phyloP scores from a whole-genome alignment of 2,888 invertebrate species.

The Acanthosoma haemorrhoidale region DNA sequence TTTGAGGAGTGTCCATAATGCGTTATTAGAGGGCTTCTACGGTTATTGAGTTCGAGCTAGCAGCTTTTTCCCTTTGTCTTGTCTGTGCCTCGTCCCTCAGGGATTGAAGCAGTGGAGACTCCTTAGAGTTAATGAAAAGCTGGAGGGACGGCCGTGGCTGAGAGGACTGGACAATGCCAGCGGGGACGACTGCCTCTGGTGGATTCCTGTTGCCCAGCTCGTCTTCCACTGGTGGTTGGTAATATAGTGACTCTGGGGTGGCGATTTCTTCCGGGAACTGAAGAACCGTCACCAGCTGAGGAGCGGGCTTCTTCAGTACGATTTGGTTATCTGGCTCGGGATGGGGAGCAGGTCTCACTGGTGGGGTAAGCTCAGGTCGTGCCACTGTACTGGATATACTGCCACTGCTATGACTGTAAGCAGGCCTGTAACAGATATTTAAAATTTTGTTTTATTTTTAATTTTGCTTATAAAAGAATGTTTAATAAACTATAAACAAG shows the following conservation, averaged over 20 bases:
- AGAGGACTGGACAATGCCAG: constrained; percentile 50
- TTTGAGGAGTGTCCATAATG: not conserved
- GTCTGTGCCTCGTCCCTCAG: constrained; percentile 47
- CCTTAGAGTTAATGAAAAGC: constrained; percentile 49
- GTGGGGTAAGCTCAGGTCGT: not conserved
- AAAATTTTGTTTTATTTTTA: too few relatives aligned
- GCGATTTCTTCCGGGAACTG: constrained; percentile 43
- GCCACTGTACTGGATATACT: not conserved
- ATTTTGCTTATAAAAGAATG: too few relatives aligned
- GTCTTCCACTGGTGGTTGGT: constrained; percentile 41
- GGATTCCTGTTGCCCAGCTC: constrained; percentile 43
- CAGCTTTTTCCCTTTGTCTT: constrained; percentile 33
- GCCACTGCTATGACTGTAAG: not conserved
- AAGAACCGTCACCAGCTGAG: constrained; percentile 42
- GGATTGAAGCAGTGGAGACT: constrained; percentile 45
- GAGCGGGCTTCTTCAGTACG: constrained; percentile 14
- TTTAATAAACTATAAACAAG: too few relatives aligned
- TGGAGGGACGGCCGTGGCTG: constrained; percentile 46
- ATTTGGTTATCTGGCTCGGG: constrained; percentile 27
- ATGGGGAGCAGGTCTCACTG: constrained; percentile 22
- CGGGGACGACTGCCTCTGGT: constrained; percentile 47
- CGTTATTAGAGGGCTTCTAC: constrained; percentile 35
- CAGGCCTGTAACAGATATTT: constrained; percentile 14
- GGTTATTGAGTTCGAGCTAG: constrained; percentile 33
- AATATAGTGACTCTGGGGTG: constrained; percentile 41